phyloP scores from a whole-genome alignment of 2,113 vertebrate genomes.

The Butastur rufipennis region DNA sequence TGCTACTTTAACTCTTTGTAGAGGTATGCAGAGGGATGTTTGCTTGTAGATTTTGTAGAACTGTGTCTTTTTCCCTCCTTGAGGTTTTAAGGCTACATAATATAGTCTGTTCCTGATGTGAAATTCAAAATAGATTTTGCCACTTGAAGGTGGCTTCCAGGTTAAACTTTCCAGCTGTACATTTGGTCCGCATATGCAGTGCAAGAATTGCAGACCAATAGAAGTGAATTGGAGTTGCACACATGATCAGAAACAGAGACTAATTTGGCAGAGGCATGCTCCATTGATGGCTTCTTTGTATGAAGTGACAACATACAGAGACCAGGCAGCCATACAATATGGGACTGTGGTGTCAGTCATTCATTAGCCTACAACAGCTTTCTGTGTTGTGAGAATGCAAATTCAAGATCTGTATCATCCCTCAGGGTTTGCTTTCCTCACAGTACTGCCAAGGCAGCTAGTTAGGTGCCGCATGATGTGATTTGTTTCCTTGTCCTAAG shows the following conservation, averaged over 20 bases:
- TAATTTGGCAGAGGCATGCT: background rate
- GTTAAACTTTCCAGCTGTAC: background rate
- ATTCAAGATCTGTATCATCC: background rate
- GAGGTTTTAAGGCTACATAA: background rate
- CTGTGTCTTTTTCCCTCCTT: background rate
- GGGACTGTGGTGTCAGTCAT: background rate
- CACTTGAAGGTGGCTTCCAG: background rate
- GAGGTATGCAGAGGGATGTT: background rate
- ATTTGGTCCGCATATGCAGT: background rate
- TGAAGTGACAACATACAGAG: background rate
- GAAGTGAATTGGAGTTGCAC: background rate
- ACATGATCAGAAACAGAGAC: background rate
- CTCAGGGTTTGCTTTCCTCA: background rate
- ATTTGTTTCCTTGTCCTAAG: background rate
- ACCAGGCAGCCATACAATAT: background rate
- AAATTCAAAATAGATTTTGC: background rate
- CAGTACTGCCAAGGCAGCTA: background rate
- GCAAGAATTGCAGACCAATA: background rate
- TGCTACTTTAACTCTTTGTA: background rate
- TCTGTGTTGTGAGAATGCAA: background rate
- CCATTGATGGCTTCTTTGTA: background rate
- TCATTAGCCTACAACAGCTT: background rate
- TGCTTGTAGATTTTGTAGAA: background rate
- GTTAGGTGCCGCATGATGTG: background rate
- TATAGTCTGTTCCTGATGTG: background rate